Base-by-base conservation (phyloP, 1,140 invertebrate species). In the Phenacoccus solenopsis region DNA sequence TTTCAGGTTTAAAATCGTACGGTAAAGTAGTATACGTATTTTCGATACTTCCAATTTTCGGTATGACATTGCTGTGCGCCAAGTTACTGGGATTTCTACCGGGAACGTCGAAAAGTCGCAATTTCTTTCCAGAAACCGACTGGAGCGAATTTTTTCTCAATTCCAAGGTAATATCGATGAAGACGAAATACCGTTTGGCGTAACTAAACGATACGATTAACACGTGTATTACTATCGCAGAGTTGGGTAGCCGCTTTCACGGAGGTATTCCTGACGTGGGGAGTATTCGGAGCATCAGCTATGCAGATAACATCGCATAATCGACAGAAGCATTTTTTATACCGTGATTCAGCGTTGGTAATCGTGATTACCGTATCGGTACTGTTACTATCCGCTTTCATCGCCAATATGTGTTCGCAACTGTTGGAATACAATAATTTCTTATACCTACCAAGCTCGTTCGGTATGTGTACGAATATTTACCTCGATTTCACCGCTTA, bases 201-300 rank as follows among this genome's bases (percentile, higher is more conserved):
- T n/a, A 9, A 12, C 7, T 68, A 68, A 68, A 69, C 9, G 1
- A 16, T n/a, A n/a, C n/a, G n/a, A n/a, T n/a, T n/a, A n/a, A n/a
- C n/a, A n/a, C n/a, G n/a, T n/a, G n/a, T 69, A 70, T 69, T 72
- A 20, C 75, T 73, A 69, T 79, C 80, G 38, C 75, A 91, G 85
- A 88, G 88, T 72, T 96, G 93, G 93, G 82, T 90, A 10, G 88
- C 91, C 0, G 93, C 93, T 0, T 88, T 89, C 0, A 86, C 91
- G 76, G 93, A 95, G 80, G 87, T 87, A 0, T 94, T 95, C 77
- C 82, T 94, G 24, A 94, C 91, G 0, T 96, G 93, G 93, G 90
- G 90, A 10, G 77, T 94, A 0, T 80, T 94, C n/a, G 90, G 91
- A 0, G 87, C 90, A 1, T 90, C 90, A 64, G 83, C 89, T 67